These are phyloP conservation scores for Drosophila putrida DNA, from an alignment of 2,888 invertebrate species.

Conservation along the genomic window DNA sequence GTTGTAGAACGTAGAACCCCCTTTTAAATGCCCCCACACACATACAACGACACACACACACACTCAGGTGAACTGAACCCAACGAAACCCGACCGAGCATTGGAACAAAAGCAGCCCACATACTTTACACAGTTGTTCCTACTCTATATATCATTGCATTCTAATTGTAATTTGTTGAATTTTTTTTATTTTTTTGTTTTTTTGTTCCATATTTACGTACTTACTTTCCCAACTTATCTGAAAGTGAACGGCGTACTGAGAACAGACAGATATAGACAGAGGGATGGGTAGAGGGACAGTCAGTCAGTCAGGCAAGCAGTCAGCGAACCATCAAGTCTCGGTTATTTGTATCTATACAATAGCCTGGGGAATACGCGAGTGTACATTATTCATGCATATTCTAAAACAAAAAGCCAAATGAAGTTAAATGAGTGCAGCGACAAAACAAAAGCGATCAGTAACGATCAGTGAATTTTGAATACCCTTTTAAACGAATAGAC, in stretches of 20 bases:
- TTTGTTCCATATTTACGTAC: slow-evolving; percentile 48
- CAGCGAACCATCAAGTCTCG: slow-evolving; percentile 64
- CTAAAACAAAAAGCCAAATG: slow-evolving; percentile 75
- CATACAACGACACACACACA: neutral
- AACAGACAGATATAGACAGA: slow-evolving; percentile 24
- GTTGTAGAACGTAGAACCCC: slow-evolving; percentile 15
- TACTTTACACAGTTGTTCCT: slow-evolving; percentile 54
- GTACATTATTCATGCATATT: slow-evolving; percentile 60
- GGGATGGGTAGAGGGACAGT: neutral
- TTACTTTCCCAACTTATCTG: slow-evolving; percentile 79
- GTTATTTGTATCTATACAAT: slow-evolving; percentile 39
- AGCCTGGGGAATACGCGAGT: slow-evolving; percentile 49
- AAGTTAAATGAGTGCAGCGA: slow-evolving; percentile 78
- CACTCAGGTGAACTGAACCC: slow-evolving; percentile 29
- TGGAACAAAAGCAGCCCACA: slow-evolving; percentile 70
- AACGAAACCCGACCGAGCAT: slow-evolving; percentile 15
- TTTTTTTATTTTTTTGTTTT: slow-evolving; percentile 63
- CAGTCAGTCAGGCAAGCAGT: slow-evolving; percentile 26
- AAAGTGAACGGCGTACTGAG: slow-evolving; percentile 73
- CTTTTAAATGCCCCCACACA: slow-evolving; percentile 11
- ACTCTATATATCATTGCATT: slow-evolving; percentile 62
- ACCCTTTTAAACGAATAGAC: slow-evolving; percentile 19
- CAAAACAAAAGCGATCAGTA: slow-evolving; percentile 53
- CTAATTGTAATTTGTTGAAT: slow-evolving; percentile 81
- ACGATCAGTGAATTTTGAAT: slow-evolving; percentile 14